phyloP scores from a whole-genome alignment of 2,113 vertebrate species.

The Abramis brama region DNA sequence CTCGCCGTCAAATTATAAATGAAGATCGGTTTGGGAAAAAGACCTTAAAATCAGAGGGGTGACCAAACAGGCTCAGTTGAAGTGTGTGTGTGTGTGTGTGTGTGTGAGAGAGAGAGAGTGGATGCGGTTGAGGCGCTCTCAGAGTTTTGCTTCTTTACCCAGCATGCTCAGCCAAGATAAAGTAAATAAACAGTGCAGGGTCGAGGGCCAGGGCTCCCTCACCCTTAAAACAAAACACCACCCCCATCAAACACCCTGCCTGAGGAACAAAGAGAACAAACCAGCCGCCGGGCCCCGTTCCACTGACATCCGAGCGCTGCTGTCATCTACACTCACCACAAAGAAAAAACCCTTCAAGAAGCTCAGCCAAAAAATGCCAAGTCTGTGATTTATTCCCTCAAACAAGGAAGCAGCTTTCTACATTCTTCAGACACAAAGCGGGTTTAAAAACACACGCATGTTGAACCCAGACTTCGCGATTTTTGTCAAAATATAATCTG shows the following conservation, averaged over 20 bases:
- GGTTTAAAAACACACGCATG: conserved; percentile 14
- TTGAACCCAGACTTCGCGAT: background rate
- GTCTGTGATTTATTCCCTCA: conserved; percentile 39
- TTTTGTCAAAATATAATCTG: background rate
- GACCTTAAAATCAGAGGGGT: background rate
- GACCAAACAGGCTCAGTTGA: background rate
- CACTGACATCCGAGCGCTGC: conserved; percentile 70
- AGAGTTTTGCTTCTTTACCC: conserved; percentile 67
- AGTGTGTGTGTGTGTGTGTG: conserved; percentile 50
- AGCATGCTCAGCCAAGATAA: conserved; percentile 78
- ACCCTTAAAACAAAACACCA: conserved; percentile 79
- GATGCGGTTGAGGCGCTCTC: conserved; percentile 55
- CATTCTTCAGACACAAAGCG: conserved; percentile 21
- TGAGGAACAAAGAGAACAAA: conserved; percentile 76
- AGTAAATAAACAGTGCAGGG: conserved; percentile 83
- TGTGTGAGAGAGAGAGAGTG: conserved; percentile 51
- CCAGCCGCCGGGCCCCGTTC: conserved; percentile 64
- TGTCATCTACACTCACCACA: conserved; percentile 61
- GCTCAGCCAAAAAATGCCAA: conserved; percentile 25
- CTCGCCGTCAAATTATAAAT: background rate
- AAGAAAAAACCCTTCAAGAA: conserved; percentile 46
- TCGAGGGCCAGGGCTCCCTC: conserved; percentile 76
- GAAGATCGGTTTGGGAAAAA: background rate
- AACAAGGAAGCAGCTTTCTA: conserved; percentile 35
- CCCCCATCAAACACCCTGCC: conserved; percentile 77